phyloP scores from a whole-genome alignment of 37 sponge, comb jelly and placozoan species.

The Cladorhizidae sp. region DNA sequence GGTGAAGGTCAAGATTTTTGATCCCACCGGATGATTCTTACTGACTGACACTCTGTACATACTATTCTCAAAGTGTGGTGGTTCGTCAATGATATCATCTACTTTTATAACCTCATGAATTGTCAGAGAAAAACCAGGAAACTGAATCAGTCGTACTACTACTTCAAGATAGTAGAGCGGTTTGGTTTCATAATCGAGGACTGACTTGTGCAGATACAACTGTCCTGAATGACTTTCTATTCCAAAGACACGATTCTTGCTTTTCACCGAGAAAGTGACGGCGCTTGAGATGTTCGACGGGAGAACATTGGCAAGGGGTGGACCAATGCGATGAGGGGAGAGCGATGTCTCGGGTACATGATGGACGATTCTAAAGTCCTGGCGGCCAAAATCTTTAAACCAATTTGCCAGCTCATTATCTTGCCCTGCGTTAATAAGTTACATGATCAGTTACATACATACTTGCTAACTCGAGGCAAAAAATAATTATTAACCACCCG shows the following conservation, averaged over 20 bases:
- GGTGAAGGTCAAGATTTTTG: slow-evolving; percentile 6
- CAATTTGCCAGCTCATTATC: too few species aligned
- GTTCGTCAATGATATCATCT: slow-evolving; percentile 43
- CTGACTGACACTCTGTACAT: background rate
- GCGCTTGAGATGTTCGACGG: background rate
- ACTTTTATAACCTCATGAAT: slow-evolving; percentile 17
- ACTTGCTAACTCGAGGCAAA: too few species aligned
- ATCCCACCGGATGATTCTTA: background rate
- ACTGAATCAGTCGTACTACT: background rate
- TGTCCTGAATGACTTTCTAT: slow-evolving; percentile 29
- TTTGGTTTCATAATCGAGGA: slow-evolving; percentile 20
- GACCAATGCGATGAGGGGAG: slow-evolving; percentile 12
- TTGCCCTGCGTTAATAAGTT: too few species aligned
- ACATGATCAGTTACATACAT: too few species aligned
- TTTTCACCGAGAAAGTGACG: background rate
- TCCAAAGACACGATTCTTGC: background rate
- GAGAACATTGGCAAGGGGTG: background rate
- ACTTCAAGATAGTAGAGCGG: slow-evolving; percentile 7
- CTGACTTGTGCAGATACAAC: background rate
- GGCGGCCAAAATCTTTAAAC: too few species aligned
- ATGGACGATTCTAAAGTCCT: background rate
- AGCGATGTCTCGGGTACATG: slow-evolving; percentile 15
- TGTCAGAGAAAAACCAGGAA: background rate
- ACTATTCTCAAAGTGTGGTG: slow-evolving; percentile 16
- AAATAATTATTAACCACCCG: too few species aligned